phyloP scores from a whole-genome alignment of 2,113 vertebrate genomes.

The Felis chaus region DNA sequence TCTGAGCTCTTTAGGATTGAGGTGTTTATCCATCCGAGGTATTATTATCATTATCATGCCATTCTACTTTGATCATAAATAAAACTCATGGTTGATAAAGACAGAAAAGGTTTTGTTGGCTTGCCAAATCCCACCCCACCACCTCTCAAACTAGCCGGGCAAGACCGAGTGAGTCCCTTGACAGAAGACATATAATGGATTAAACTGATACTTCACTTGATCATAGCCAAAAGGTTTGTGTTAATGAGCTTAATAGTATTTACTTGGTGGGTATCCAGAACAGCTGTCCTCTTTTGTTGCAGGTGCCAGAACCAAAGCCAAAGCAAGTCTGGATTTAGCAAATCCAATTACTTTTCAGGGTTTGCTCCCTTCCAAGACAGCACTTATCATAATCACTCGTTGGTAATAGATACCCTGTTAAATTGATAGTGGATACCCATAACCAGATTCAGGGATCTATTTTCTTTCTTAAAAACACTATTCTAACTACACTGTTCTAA shows the following conservation, averaged over 20 bases:
- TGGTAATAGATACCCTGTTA: slow-evolving; percentile 71
- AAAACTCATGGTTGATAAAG: slow-evolving; percentile 52
- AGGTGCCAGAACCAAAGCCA: slow-evolving; percentile 72
- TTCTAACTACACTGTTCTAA: slow-evolving; percentile 49
- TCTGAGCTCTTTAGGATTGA: slow-evolving; percentile 37
- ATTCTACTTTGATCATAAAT: slow-evolving; percentile 61
- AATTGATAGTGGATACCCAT: slow-evolving; percentile 34
- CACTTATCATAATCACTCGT: slow-evolving; percentile 57
- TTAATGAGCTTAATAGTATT: slow-evolving; percentile 66
- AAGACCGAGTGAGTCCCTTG: slow-evolving; percentile 12
- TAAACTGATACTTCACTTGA: slow-evolving; percentile 68
- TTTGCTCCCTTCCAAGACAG: slow-evolving; percentile 65
- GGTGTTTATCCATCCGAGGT: slow-evolving; percentile 40
- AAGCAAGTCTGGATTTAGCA: slow-evolving; percentile 63
- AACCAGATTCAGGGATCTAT: slow-evolving; percentile 46
- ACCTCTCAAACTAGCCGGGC: slow-evolving; percentile 56
- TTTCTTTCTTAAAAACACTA: slow-evolving; percentile 49
- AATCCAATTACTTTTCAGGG: slow-evolving; percentile 66
- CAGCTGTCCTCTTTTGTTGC: slow-evolving; percentile 72
- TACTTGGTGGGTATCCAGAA: slow-evolving; percentile 68
- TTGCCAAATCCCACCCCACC: slow-evolving; percentile 50
- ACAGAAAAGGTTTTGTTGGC: slow-evolving; percentile 46
- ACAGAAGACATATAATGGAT: slow-evolving; percentile 62
- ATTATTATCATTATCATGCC: slow-evolving; percentile 50
- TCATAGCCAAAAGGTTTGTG: slow-evolving; percentile 75